Evolutionary conservation across 1,140 invertebrate species (phyloP).

Genomic region (Brachionus rotundiformis): DNA sequence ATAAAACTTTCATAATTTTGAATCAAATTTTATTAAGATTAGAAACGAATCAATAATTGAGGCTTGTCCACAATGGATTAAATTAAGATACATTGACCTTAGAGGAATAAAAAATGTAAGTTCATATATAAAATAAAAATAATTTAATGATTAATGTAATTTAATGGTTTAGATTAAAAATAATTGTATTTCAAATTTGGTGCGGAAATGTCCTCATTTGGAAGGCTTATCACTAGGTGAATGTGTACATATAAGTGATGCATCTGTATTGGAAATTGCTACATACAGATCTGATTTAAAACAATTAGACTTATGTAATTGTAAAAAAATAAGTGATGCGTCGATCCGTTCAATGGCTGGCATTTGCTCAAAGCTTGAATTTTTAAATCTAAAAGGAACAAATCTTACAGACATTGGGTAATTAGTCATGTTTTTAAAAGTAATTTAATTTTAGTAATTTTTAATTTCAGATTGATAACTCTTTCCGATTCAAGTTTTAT

Average conservation of each 20-base stretch:
- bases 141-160: background rate
- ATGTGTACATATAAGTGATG: slow-evolving; percentile 41
- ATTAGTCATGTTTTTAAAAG: background rate
- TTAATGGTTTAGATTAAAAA: slow-evolving; percentile 48
- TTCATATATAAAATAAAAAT: too few species aligned
- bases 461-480: slow-evolving; percentile 20
- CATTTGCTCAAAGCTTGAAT: background rate
- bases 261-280: slow-evolving; percentile 33
- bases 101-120: slow-evolving; percentile 50
- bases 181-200: slow-evolving; percentile 38
- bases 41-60: slow-evolving; percentile 37
- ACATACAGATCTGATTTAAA: slow-evolving; percentile 27
- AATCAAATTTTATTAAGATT: background rate
- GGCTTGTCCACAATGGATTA: slow-evolving; percentile 31
- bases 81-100: slow-evolving; percentile 22
- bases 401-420: slow-evolving; percentile 29
- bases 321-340: slow-evolving; percentile 49
- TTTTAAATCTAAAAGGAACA: slow-evolving; percentile 41
- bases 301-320: slow-evolving; percentile 22
- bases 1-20: background rate
- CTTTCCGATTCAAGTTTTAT: slow-evolving; percentile 23
- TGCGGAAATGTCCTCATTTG: slow-evolving; percentile 22
- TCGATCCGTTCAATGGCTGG: background rate
- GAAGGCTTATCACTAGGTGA: slow-evolving; percentile 42
- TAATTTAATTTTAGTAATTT: background rate